Evolutionary conservation across 2,888 invertebrate species (phyloP), one percentile per base, ranked within the genome.

Genomic region (Hermaeophaga mercurialis): DNA sequence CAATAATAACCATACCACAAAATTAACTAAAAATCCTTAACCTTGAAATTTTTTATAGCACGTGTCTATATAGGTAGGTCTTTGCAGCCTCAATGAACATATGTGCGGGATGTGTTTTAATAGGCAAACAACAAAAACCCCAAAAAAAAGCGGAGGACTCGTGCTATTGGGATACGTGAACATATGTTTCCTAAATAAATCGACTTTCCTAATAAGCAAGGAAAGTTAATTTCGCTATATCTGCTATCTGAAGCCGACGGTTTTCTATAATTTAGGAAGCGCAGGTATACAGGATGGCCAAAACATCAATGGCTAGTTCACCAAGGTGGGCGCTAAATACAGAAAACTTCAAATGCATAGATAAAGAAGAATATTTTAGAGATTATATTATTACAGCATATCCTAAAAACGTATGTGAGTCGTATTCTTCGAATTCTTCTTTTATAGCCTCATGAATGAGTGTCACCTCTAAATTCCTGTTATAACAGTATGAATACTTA

Each of bases 161-260:
- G 57, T 56, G 62, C 64, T 50, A 65, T 62, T 60, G 55, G 58
- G 50, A 48, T 45, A 56, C 48, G 46, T 53, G 44, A 61, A 64
- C 66, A 66, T 66, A 66, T 66, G 66, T 50, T 57, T 48, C 48
- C 31, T 50, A 56, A 65, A 63, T 61, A 65, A 66, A 66, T 66
- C 62, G 63, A 64, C 65, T 66, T 60, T 62, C 54, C 66, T 65
- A 66, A 65, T 64, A 67, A 66, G 63, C 65, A 49, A 55, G 62
- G 54, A 59, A 65, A 64, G 63, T 64, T 66, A 66, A 67, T 67
- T 67, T 64, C 53, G 65, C 64, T 56, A 38, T 49, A 60, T 61
- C 58, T 62, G 62, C 59, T 56, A 43, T 33, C 36, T 43, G 19
- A 34, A 31, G 53, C 56, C 52, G 58, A 38, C 48, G 47, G 61